Evolutionary conservation across 2,113 vertebrate species (phyloP), one percentile per base, ranked within the genome.

Genomic region (Nibea albiflora): DNA sequence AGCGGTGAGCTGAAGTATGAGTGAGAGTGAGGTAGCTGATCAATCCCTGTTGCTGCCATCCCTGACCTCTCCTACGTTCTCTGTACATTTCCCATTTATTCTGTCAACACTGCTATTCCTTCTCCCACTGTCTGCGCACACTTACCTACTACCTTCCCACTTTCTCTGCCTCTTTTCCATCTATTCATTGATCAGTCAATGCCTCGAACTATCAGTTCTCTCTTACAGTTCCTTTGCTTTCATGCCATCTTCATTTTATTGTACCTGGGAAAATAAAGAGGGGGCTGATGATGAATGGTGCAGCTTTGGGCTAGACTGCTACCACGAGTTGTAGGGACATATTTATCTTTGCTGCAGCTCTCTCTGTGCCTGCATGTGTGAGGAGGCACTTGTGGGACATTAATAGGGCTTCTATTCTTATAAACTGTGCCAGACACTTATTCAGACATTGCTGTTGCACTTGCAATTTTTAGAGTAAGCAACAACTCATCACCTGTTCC

Each of bases 401-500:
- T 26, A 60, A 76, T 71, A 64, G 52, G 44, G 39, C 54, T 67
- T 84, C 69, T 65, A 61, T 86, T 89, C 73, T 53, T 75, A 53
- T 39, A 74, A 79, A 90, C 67, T 82, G 14, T 72, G 82, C 72
- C 85, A 85, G 80, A 77, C 62, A 58, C 71, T 62, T 6, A 47
- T 22, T 58, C 66, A 81, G 80, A 81, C 73, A 78, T 24, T 47
- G 8, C 53, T 72, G 74, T 76, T 60, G 53, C 63, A 35, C 44
- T 46, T 20, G 49, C 44, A 60, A 28, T 65, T 86, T 87, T 75
- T 81, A 80, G 49, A 83, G 4, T 35, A 46, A 74, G 85, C 76
- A 86, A 86, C 85, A 83, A 65, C 78, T 65, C 26, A 49, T 65
- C 80, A 90, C 78, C 76, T 86, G 87, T 87, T 88, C 50, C 73